Evolutionary conservation across 2,113 vertebrate genomes (phyloP).

Genomic region (Noctilio leporinus): DNA sequence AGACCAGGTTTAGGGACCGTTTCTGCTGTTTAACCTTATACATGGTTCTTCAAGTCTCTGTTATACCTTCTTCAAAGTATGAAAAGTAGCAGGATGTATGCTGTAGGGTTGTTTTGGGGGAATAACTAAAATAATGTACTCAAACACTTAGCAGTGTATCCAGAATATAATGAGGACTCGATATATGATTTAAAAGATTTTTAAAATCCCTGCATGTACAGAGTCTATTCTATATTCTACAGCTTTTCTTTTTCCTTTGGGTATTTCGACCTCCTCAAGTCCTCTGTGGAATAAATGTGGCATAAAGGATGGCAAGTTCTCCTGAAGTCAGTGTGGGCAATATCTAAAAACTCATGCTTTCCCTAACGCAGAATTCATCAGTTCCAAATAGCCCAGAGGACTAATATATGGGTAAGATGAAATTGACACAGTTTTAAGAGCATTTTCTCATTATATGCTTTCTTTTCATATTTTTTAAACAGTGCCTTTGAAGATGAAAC

Average conservation of each 20-base stretch:
- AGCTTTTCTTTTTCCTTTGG: not conserved
- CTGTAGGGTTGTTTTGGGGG: not conserved
- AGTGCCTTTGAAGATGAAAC: conserved; percentile 89
- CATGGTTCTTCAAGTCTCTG: not conserved
- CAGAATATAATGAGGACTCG: not conserved
- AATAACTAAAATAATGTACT: not conserved
- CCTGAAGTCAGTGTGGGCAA: not conserved
- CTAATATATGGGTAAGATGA: not conserved
- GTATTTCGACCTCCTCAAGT: not conserved
- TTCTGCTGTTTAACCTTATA: not conserved
- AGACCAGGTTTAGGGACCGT: not conserved
- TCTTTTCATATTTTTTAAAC: conserved; percentile 45
- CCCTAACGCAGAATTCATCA: not conserved
- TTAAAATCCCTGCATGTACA: too few species aligned
- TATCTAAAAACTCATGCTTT: not conserved
- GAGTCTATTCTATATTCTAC: not conserved
- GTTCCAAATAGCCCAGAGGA: not conserved
- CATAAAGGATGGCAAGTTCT: not conserved
- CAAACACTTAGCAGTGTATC: not conserved
- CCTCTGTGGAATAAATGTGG: not conserved
- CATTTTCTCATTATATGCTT: not conserved
- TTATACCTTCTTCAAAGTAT: not conserved
- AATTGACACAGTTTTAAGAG: not conserved
- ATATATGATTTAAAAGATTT: not conserved
- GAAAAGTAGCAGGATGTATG: not conserved